phyloP scores from a whole-genome alignment of 2,113 vertebrate genomes.

The Xyliphius kryptos region DNA sequence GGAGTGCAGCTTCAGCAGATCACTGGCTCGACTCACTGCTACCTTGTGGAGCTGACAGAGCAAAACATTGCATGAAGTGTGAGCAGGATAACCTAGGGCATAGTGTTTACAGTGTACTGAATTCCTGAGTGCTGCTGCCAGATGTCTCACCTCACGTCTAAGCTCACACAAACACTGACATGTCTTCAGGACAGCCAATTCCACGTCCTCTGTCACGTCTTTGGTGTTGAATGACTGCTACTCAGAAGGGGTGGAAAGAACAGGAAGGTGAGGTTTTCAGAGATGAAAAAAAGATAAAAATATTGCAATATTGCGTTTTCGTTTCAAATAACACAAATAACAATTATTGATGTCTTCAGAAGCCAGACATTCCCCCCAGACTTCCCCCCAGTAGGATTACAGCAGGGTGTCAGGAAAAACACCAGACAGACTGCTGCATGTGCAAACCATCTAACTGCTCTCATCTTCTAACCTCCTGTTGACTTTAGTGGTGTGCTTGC shows the following conservation, averaged over 20 bases:
- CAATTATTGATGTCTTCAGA: slow-evolving; percentile 11
- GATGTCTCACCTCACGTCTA: slow-evolving; percentile 81
- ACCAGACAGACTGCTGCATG: slow-evolving; percentile 29
- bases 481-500: slow-evolving; percentile 12
- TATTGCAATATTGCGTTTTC: no score
- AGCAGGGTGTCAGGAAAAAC: slow-evolving; percentile 23
- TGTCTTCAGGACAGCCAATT: slow-evolving; percentile 83
- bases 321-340: slow-evolving; percentile 22
- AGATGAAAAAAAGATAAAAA: no score
- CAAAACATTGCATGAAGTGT: no score
- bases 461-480: slow-evolving; percentile 18
- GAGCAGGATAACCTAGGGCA: no score
- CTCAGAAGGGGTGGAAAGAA: slow-evolving; percentile 17
- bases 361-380: slow-evolving; percentile 7
- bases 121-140: neutral
- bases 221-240: slow-evolving; percentile 86
- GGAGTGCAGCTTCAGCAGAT: slow-evolving; percentile 79
- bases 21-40: slow-evolving; percentile 76
- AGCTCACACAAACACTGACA: slow-evolving; percentile 84
- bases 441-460: slow-evolving; percentile 6
- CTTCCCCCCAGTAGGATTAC: slow-evolving; percentile 37
- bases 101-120: no score
- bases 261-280: no score
- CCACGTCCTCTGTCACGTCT: slow-evolving; percentile 82
- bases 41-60: slow-evolving; percentile 85